Conservation (phyloP, 2,797 vertebrate genomes). For the Cynopterus sphinx region DNA sequence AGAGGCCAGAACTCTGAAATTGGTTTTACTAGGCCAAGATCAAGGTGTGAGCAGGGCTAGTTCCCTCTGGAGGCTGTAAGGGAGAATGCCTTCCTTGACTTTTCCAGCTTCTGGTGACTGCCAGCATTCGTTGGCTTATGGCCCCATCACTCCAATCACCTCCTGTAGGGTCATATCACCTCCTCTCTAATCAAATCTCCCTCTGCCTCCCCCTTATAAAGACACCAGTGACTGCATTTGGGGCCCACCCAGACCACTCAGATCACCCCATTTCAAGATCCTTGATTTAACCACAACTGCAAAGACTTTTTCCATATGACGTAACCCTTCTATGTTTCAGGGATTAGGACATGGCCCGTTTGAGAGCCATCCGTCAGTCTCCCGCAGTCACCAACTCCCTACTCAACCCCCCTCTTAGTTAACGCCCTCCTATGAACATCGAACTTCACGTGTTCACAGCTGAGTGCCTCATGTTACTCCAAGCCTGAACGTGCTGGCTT, state of each 20-base stretch:
- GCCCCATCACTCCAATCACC: not conserved
- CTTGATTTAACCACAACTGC: not conserved
- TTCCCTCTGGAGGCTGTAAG: not conserved
- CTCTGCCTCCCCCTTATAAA: not conserved
- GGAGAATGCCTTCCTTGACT: accelerated
- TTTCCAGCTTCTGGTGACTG: not conserved
- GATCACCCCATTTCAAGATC: not conserved
- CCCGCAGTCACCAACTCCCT: not conserved
- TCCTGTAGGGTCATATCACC: not conserved
- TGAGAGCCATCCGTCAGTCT: not conserved
- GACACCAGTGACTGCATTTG: not conserved
- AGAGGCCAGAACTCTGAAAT: not conserved
- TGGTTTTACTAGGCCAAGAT: not conserved
- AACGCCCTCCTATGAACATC: not conserved
- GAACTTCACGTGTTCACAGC: not conserved
- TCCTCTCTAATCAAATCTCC: not conserved
- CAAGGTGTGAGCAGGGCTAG: not conserved
- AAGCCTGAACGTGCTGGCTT: not conserved
- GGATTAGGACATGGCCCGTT: not conserved
- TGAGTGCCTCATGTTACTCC: not conserved
- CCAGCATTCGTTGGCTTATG: not conserved
- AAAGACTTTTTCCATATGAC: not conserved
- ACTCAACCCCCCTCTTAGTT: not conserved
- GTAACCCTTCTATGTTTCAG: not conserved
- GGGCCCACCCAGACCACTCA: not conserved